A percentile compares a stretch with the other conserved stretches of the same genome.
Conservation (phyloP, 2,113 vertebrate genomes). For the Paedocypris sp. region DNA sequence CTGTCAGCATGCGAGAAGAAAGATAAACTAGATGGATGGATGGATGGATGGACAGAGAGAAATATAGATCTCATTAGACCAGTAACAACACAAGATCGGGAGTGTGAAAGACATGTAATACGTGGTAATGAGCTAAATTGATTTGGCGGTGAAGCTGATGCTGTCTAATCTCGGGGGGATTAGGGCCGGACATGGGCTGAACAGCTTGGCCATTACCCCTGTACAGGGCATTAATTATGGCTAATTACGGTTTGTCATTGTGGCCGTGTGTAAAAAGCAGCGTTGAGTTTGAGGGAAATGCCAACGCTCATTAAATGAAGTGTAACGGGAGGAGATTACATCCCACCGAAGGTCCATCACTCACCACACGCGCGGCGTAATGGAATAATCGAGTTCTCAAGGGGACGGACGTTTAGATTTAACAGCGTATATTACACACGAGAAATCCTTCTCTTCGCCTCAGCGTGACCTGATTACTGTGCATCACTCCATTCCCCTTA, state of each 20-base stretch:
- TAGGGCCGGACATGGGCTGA: not conserved
- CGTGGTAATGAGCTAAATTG: no score
- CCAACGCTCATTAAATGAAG: constrained; percentile 57
- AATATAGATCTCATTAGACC: no score
- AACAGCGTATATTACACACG: constrained; percentile 31
- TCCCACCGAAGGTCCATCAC: constrained; percentile 34
- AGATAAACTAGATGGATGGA: no score
- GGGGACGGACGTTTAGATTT: constrained; percentile 12
- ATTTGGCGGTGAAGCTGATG: no score
- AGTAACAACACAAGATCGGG: no score
- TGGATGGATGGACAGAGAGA: no score
- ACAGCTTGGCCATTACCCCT: constrained; percentile 40
- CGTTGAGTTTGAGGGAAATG: constrained; percentile 44
- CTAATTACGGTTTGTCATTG: constrained; percentile 53
- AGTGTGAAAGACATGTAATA: no score
- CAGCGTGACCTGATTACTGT: constrained; percentile 16
- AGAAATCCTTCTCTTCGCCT: constrained; percentile 21
- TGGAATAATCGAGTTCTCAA: constrained; percentile 24
- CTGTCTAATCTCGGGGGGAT: no score
- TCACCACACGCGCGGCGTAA: constrained; percentile 24
- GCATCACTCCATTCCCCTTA: no score
- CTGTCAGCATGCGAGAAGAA: no score
- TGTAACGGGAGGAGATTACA: constrained; percentile 41
- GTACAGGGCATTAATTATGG: constrained; percentile 44
- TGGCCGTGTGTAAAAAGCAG: constrained; percentile 12